Conservation (phyloP, 2,888 invertebrate genomes). For the Aphidoletes aphidimyza region DNA sequence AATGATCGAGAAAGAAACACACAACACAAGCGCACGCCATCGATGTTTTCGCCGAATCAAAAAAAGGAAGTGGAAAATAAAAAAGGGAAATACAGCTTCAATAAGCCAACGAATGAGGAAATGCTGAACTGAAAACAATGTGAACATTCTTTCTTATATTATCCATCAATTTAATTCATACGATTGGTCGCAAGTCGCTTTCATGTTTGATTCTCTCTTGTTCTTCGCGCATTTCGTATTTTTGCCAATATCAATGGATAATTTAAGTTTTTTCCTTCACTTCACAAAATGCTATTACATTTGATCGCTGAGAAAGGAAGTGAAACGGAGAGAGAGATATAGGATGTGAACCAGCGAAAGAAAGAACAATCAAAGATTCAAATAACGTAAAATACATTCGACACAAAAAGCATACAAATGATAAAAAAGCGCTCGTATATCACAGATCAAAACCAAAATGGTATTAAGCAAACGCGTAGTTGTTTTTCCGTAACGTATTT, state of each 20-base stretch:
- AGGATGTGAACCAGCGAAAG: no score
- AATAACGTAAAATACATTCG: constrained; percentile 2
- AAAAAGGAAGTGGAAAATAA: not conserved
- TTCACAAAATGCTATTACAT: no score
- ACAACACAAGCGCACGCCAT: no score
- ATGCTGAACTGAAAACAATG: not conserved
- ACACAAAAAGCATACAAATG: constrained; percentile 10
- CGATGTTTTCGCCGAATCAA: not conserved
- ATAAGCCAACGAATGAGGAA: not conserved
- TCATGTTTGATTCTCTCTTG: no score
- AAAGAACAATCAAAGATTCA: not conserved
- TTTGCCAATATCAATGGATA: not conserved
- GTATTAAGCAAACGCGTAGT: no score
- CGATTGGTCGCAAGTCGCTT: constrained; percentile 2
- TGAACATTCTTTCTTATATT: no score
- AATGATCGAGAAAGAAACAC: no score
- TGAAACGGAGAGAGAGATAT: no score
- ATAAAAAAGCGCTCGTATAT: not conserved
- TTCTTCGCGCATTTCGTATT: not conserved
- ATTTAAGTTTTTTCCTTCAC: not conserved
- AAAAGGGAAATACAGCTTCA: not conserved
- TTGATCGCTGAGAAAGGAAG: no score
- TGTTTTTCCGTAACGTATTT: no score
- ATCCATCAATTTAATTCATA: constrained; percentile 3
- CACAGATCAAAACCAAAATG: no score